Evolutionary conservation across 2,113 vertebrate genomes (phyloP).

Genomic region (Mellivora capensis): DNA sequence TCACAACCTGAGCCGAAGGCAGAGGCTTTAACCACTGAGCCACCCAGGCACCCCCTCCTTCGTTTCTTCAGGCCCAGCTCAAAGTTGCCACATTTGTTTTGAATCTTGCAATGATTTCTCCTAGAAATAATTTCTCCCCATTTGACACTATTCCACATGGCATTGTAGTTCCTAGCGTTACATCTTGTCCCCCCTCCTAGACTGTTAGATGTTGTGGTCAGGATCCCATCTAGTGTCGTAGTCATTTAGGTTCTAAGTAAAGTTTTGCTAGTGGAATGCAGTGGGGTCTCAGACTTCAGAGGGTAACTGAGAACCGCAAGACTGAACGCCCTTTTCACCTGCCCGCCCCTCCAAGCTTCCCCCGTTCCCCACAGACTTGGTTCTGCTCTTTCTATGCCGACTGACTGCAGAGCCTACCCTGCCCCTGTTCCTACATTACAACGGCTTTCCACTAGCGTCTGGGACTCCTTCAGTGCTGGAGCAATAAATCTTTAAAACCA

Average conservation of each 20-base stretch:
- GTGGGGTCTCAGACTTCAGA: neutral
- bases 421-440: neutral
- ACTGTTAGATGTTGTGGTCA: neutral
- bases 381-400: neutral
- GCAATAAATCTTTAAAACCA: neutral
- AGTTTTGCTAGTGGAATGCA: neutral
- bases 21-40: too few relatives aligned
- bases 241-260: neutral
- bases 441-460: neutral
- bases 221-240: neutral
- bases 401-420: neutral
- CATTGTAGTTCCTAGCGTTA: neutral
- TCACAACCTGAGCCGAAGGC: too few relatives aligned
- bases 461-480: neutral
- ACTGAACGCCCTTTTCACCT: neutral
- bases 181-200: neutral
- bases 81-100: neutral
- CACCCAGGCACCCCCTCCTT: too few relatives aligned
- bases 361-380: neutral
- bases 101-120: neutral
- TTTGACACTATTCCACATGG: neutral
- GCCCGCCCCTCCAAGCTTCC: neutral
- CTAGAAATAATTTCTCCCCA: neutral
- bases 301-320: neutral
- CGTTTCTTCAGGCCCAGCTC: neutral